Conservation (phyloP, 2,888 invertebrate genomes). For the Crioceris asparagi region DNA sequence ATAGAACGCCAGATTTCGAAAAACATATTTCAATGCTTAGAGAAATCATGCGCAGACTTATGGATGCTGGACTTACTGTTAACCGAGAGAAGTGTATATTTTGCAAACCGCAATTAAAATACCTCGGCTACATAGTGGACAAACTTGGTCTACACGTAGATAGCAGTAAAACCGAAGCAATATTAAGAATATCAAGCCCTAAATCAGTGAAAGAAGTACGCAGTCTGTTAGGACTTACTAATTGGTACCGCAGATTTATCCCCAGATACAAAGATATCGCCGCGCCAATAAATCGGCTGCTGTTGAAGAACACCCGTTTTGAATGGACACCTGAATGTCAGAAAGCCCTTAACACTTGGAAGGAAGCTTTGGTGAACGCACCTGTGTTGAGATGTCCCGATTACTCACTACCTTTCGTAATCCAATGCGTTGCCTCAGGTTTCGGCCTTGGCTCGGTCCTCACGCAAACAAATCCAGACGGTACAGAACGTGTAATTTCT, state of each 20-base stretch:
- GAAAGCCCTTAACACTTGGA: too few species aligned
- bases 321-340: too few species aligned
- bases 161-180: background rate
- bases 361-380: too few species aligned
- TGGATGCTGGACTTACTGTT: background rate
- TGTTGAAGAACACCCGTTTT: too few species aligned
- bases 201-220: too few species aligned
- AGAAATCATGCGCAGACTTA: background rate
- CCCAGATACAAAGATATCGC: background rate
- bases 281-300: too few species aligned
- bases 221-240: background rate
- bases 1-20: background rate
- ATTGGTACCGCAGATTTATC: background rate
- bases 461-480: too few species aligned
- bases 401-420: too few species aligned
- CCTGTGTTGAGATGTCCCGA: too few species aligned
- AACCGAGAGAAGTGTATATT: background rate
- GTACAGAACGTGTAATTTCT: too few species aligned
- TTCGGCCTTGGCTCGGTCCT: too few species aligned
- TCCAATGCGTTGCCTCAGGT: too few species aligned
- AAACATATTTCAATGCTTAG: background rate
- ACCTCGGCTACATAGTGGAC: background rate
- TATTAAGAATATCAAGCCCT: background rate
- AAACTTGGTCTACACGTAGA: background rate
- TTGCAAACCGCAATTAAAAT: background rate